Evolutionary conservation across 2,888 invertebrate genomes (phyloP).

Genomic region (Fragum whitleyi): DNA sequence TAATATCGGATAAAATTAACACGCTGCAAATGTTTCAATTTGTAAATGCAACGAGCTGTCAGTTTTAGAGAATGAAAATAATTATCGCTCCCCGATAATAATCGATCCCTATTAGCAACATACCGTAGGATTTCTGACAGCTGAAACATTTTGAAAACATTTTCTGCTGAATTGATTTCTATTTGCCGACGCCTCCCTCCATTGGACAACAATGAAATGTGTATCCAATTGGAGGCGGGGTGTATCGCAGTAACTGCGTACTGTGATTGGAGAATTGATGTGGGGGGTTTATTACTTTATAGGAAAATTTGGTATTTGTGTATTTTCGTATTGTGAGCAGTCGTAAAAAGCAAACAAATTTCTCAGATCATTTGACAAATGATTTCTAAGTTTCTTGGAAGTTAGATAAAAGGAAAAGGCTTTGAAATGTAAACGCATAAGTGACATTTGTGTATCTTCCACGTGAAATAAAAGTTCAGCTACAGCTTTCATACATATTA

Average conservation of each 20-base stretch:
- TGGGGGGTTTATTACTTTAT: conserved; percentile 14
- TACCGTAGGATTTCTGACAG: conserved; percentile 23
- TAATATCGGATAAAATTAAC: conserved; percentile 41
- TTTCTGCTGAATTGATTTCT: conserved; percentile 50
- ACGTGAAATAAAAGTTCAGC: no score
- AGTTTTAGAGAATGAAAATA: conserved; percentile 60
- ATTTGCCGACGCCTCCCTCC: background rate
- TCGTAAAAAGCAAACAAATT: conserved; percentile 14
- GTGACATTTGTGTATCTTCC: no score
- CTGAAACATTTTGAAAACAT: conserved; percentile 28
- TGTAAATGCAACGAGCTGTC: conserved; percentile 37
- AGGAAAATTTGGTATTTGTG: conserved; percentile 8
- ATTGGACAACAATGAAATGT: conserved; percentile 18
- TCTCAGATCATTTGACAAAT: background rate
- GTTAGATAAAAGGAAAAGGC: background rate
- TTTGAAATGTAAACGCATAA: background rate
- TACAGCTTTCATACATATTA: no score
- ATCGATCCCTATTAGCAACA: conserved; percentile 48
- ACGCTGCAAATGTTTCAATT: conserved; percentile 62
- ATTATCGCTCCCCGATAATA: conserved; percentile 61
- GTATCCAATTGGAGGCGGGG: conserved; percentile 23
- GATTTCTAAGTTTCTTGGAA: background rate
- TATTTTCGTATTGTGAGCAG: conserved; percentile 13
- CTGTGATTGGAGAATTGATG: conserved; percentile 14
- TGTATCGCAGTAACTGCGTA: background rate